Evolutionary conservation across 2,888 invertebrate genomes (phyloP).

Genomic region (Amorpha juglandis): DNA sequence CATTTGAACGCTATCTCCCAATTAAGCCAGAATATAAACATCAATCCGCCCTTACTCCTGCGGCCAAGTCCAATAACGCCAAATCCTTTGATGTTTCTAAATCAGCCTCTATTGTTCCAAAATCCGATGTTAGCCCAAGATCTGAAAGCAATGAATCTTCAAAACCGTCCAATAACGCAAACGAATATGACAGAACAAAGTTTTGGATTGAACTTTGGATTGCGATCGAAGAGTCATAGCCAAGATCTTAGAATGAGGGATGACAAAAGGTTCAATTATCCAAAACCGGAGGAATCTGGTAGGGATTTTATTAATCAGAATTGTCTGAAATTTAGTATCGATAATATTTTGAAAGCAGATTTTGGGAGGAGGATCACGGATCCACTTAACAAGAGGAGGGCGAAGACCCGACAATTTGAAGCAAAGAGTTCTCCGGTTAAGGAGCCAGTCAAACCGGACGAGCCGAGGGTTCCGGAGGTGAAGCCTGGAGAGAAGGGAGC

Average conservation of each 20-base stretch:
- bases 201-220: slow-evolving; percentile 66
- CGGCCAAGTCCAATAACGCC: slow-evolving; percentile 79
- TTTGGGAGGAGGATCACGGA: slow-evolving; percentile 90
- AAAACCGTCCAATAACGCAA: slow-evolving; percentile 63
- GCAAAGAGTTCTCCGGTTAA: slow-evolving; percentile 63
- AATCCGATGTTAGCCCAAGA: slow-evolving; percentile 72
- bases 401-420: slow-evolving; percentile 60
- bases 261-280: slow-evolving; percentile 67
- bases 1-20: slow-evolving; percentile 88
- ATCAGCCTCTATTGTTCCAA: slow-evolving; percentile 75
- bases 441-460: slow-evolving; percentile 63
- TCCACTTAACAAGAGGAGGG: slow-evolving; percentile 86
- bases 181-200: slow-evolving; percentile 58
- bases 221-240: slow-evolving; percentile 53
- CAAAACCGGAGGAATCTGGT: slow-evolving; percentile 64
- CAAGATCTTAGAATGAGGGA: slow-evolving; percentile 57
- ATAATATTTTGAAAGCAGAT: slow-evolving; percentile 93
- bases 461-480: slow-evolving; percentile 71
- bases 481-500: slow-evolving; percentile 71
- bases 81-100: slow-evolving; percentile 79
- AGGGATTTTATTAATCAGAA: slow-evolving; percentile 81
- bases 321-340: slow-evolving; percentile 92
- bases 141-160: slow-evolving; percentile 61
- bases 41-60: slow-evolving; percentile 71
- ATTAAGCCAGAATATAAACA: slow-evolving; percentile 80